Evolutionary conservation across 2,797 vertebrate genomes (phyloP), one percentile per base, ranked within the genome.

Genomic region (Sebastes melanostomus): DNA sequence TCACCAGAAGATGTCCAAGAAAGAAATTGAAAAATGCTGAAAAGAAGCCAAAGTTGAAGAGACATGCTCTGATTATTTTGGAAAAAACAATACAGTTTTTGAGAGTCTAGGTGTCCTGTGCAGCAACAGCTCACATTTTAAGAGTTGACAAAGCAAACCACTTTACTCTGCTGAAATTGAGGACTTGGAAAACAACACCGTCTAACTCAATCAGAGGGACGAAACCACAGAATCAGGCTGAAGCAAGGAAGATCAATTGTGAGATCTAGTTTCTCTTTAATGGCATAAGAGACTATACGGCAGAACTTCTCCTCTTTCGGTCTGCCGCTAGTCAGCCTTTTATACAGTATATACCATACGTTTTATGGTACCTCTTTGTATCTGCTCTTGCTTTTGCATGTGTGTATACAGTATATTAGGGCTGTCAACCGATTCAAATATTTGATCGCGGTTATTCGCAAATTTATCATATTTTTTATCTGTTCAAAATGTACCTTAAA

Each of bases 41-140:
- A 76, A 42, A 72, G 13, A 36, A 70, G 42, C n/a, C 61, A 70
- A 81, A 78, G 30, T 25, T 60, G 34, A 27, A 24, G 58, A 59
- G 62, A 46, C 10, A 58, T 50, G 4, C 9, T 24, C 1, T 36
- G 29, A 62, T 62, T 74, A 20, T n/a, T 77, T 55, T 24, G 6
- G 36, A 68, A 65, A 65, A 81, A 77, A 14, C 11, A 42, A 50
- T 14, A n/a, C 6, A 25, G 16, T 59, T 74, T 74, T 25, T 72
- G 3, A 63, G 42, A 54, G 30, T 61, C 62, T 13, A 77, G 34
- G n/a, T 69, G 56, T 75, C 66, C 66, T 1, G 8, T 3, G 52
- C 42, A 85, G 77, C 75, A 76, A 83, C 58, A 58, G 63, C 36
- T 79, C 46, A 20, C 52, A 75, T 77, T 73, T 73, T 54, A 63